Conservation (phyloP, 2,113 vertebrate genomes). For the Crotalus horridus region DNA sequence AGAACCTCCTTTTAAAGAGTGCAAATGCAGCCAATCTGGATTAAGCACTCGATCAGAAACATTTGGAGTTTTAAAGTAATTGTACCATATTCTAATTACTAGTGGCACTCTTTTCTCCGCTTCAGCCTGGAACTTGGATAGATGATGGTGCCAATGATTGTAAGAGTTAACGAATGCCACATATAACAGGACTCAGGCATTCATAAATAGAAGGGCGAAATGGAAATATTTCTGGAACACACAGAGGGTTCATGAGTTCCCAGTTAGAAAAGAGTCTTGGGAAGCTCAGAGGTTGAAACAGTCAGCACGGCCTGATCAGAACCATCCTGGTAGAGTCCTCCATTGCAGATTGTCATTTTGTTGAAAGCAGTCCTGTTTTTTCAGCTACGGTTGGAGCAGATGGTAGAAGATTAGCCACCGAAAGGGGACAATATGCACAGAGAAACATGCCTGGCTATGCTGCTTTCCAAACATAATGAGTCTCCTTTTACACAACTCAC, state of each 20-base stretch:
- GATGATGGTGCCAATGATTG: slow-evolving; percentile 25
- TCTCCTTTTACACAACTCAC: not conserved
- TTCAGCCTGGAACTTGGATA: slow-evolving; percentile 12
- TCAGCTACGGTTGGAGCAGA: slow-evolving; percentile 1
- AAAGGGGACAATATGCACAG: not conserved
- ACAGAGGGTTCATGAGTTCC: not conserved
- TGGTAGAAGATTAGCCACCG: not conserved
- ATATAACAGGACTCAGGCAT: not conserved
- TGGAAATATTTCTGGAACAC: not conserved
- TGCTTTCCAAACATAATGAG: not conserved
- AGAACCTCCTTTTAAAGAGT: slow-evolving; percentile 13
- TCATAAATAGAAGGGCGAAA: slow-evolving; percentile 16
- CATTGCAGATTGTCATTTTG: slow-evolving; percentile 28
- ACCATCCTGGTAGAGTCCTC: slow-evolving; percentile 33
- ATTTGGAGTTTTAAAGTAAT: slow-evolving; percentile 28
- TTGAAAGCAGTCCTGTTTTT: slow-evolving; percentile 22
- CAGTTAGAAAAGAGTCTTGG: not conserved
- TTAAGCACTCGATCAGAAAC: not conserved
- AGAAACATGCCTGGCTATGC: not conserved
- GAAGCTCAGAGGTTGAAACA: accelerated
- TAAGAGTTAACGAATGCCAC: not conserved
- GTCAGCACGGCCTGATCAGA: slow-evolving; percentile 9
- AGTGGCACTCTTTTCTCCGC: not conserved
- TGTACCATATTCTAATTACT: slow-evolving; percentile 7
- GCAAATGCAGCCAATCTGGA: not conserved